Evolutionary conservation across 2,888 invertebrate genomes (phyloP).

Genomic region (Sinotaia quadrata): DNA sequence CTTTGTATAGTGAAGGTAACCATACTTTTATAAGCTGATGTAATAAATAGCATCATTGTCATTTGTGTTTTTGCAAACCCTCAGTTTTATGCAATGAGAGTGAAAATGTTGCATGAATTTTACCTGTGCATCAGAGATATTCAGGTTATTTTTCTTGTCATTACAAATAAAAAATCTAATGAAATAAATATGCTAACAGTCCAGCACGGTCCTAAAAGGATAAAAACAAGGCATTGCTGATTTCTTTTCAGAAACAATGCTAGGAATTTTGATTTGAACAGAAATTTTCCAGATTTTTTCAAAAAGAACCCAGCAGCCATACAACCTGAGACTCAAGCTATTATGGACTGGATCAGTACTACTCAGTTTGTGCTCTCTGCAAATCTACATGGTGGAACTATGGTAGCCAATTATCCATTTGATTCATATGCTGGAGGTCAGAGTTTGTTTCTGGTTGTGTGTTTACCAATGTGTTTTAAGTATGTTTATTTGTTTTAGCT

Average conservation of each 20-base stretch:
- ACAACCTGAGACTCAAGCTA: conserved; percentile 90
- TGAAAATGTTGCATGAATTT: no score
- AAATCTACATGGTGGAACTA: conserved; percentile 90
- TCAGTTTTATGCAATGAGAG: no score
- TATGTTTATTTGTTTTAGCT: conserved; percentile 7
- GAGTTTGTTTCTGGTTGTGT: not conserved
- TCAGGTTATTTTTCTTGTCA: no score
- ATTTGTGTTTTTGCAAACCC: no score
- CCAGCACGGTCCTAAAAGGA: no score
- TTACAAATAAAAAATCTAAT: no score
- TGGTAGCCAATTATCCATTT: conserved; percentile 97
- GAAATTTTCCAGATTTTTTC: conserved; percentile 97
- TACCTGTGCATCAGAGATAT: no score
- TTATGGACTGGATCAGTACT: conserved; percentile 93
- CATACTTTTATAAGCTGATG: no score
- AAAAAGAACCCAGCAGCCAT: conserved; percentile 81
- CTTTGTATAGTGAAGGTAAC: no score
- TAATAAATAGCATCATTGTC: no score
- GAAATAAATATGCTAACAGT: no score
- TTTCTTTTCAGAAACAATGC: conserved; percentile 54
- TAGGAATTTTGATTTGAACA: conserved; percentile 88
- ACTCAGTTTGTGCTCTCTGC: conserved; percentile 93
- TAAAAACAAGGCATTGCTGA: no score
- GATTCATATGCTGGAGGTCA: conserved; percentile 78
- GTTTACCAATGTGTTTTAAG: conserved; percentile 7